Base-by-base conservation (phyloP, 1,140 invertebrate species). In the Eupeodes corollae region DNA sequence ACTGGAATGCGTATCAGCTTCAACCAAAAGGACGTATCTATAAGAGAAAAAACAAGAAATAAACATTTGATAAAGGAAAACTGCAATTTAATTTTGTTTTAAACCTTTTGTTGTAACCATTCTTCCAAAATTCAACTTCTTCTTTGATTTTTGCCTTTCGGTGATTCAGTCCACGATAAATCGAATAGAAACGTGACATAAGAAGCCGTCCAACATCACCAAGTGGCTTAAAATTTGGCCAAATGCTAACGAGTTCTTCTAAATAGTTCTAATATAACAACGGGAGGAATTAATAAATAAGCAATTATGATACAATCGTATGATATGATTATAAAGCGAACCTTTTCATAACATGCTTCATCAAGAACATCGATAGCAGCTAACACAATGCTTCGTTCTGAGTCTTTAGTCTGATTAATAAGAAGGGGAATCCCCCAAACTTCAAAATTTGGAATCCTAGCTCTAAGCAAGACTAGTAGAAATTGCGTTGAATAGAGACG, bases 401-500 rank as follows among this genome's bases (percentile, higher is more conserved):
- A 73, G 60, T 97, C 92, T 47, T 81, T 79, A 2, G 96, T 71
- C 71, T 91, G 88, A 42, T 76, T 79, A 12, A 88, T 79, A 12
- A 97, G 71, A 42, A 91, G 66, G 40, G 84, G 78, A 41, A 97
- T 76, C 1, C 88, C 83, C 91, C 92, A 98, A 2, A 74, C 73
- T 42, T 79, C 74, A 63, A 85, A 82, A 54, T 78, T 74, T 10
- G 71, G 70, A 52, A 84, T 71, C 50, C 78, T 77, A 1, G 83
- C 82, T 40, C 93, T 73, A 15, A 96, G 68, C 44, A 97, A 71
- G 9, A 95, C 79, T 48, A 90, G 78, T 47, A 97, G 71, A 68
- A 93, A 90, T 60, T 91, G 86, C 0, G 91, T 94, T 0, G 88
- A 83, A 68, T 96, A 98, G 2, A 95, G 58, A 39, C 91, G 76